Evolutionary conservation across 1,140 invertebrate species (phyloP), one percentile per base, ranked within the genome.

Genomic region (Dufourea novaeangliae): DNA sequence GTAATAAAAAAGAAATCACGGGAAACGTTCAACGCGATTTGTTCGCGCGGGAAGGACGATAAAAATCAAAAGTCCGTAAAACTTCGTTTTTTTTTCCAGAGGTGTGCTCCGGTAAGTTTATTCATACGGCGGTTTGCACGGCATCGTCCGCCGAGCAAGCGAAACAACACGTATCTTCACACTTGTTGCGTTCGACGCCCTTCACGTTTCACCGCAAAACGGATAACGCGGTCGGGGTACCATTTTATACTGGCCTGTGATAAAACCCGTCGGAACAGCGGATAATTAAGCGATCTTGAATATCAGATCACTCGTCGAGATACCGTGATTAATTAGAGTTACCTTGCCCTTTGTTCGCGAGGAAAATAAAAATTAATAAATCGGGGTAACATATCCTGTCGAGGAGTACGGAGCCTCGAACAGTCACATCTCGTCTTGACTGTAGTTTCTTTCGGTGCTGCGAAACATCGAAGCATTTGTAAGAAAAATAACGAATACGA

Each of bases 131-230:
- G 27, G 54, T 57, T n/a, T 57, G 54, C 54, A 56, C 52, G 25
- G 52, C 52, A 61, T 37, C 34, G 34, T 34, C 32, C 8, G 32
- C 32, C 57, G 32, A 1, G 27, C 20, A 25, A n/a, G 20, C 4
- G 17, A 22, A 46, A 32, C 4, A 29, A 59, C n/a, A n/a, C 52
- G 69, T 20, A 25, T 46, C 25, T 46, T 61, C 20, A 0, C 56
- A 71, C 69, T 71, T 71, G 69, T 71, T 71, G 69, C 69, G 17
- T 61, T 34, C 39, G 5, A 34, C 29, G 56, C 39, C 56, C 56
- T 71, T 71, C 68, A 37, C 20, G n/a, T 8, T 57, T 71, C 25
- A 61, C 39, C 54, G 25, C 17, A 37, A 39, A 70, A 39, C 25
- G n/a, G n/a, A 22, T 34, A 59, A 71, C 20, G 41, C 41, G 7